A percentile compares a stretch with the other conserved stretches of the same genome.
Evolutionary conservation across 2,113 vertebrate genomes (phyloP).

Genomic region (Ageneiosus marmoratus): DNA sequence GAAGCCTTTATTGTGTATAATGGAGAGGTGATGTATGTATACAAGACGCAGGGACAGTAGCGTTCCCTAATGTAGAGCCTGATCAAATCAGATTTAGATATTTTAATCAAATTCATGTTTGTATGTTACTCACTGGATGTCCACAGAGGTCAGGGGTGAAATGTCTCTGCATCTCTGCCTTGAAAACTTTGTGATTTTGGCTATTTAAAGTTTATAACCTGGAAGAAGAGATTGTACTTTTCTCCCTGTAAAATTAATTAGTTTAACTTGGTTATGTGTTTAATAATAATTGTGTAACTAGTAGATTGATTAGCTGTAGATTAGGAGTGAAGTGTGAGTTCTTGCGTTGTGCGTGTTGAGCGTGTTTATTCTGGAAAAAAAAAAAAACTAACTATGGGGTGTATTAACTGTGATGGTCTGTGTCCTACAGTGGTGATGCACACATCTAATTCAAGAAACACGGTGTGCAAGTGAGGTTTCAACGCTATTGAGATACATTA

Average conservation of each 20-base stretch:
- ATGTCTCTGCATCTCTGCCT: background rate
- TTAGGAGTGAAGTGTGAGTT: background rate
- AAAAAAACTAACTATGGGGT: no score
- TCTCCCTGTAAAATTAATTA: background rate
- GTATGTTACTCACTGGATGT: background rate
- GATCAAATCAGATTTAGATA: no score
- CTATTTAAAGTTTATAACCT: background rate
- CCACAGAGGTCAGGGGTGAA: background rate
- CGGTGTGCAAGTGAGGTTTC: no score
- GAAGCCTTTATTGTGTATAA: conserved; percentile 6
- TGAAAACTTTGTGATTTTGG: background rate
- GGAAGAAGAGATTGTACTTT: background rate
- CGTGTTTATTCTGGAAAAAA: background rate
- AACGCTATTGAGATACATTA: no score
- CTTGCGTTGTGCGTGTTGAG: background rate
- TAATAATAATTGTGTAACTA: background rate
- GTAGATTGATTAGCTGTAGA: background rate
- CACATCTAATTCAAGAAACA: no score
- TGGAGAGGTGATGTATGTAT: background rate
- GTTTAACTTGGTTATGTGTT: background rate
- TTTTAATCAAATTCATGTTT: no score
- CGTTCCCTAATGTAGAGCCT: background rate
- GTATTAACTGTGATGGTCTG: no score
- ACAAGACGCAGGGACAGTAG: background rate
- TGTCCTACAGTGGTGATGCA: no score